Evolutionary conservation across 2,113 vertebrate species (phyloP), one percentile per base, ranked within the genome.

Genomic region (Alosa alosa): DNA sequence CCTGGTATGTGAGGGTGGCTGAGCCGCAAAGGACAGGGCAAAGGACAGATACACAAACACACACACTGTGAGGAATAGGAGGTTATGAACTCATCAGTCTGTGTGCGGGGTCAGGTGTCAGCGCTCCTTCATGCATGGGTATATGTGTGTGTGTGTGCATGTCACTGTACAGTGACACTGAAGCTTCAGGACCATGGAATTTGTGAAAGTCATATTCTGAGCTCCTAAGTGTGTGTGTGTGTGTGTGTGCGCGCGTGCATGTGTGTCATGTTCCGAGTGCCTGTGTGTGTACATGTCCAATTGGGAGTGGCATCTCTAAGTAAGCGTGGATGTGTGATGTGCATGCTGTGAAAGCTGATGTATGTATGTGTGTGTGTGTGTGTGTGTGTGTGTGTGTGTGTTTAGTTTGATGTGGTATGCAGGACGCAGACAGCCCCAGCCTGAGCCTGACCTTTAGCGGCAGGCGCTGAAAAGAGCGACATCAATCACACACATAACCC

Each of bases 331-430:
- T 31, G 22, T 72, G 64, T 64, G 88, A 88, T 87, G 86, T 89
- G 88, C 81, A 86, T 91, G 86, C 85, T 89, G 91, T 88, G 88
- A 2, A 52, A 17, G 50, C 15, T 15, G 11, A 44, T 72, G 64
- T 72, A 11, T 72, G 64, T 36, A 5, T 72, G 64, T 72, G 64
- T 72, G 64, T 72, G 64, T 31, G 64, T 31, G 6, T 72, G 64
- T 64, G 88, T 55, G 88, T 87, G 86, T 89, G 87, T 81, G 87
- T 91, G 20, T 64, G 57, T 60, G 55, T 64, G 57, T 64, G 57
- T n/a, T 22, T 64, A 25, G 84, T 72, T 86, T 83, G 85, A 84
- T 88, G 86, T 81, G 64, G 41, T 49, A 84, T 75, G 82, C 82
- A 46, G 55, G 45, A 83, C 46, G 9, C 81, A 39, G 46, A 6